Percentiles rank a stretch among this genome's conserved stretches.
Evolutionary conservation across 1,140 invertebrate genomes (phyloP).

Genomic region (Drosophila ficusphila): DNA sequence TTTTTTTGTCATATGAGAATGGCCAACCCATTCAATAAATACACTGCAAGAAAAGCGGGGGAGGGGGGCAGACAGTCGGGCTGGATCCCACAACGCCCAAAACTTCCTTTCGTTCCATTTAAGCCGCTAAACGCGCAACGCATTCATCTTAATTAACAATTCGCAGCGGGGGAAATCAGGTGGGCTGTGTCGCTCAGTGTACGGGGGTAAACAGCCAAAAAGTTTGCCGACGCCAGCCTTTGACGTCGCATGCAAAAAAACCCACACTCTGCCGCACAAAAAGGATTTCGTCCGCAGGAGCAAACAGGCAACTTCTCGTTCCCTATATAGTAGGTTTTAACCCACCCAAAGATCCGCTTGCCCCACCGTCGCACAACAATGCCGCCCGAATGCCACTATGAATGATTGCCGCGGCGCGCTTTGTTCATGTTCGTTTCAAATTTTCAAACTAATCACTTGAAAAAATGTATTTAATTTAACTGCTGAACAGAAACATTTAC

Average conservation of each 20-base stretch:
- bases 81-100: slow-evolving; percentile 28
- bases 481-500: too few species aligned
- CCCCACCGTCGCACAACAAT: slow-evolving; percentile 46
- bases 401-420: slow-evolving; percentile 74
- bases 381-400: slow-evolving; percentile 62
- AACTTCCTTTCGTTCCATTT: slow-evolving; percentile 75
- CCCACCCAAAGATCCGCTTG: neutral
- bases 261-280: slow-evolving; percentile 4
- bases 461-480: too few species aligned
- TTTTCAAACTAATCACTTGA: slow-evolving; percentile 28
- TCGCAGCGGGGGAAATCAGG: neutral
- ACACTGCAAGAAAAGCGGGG: slow-evolving; percentile 52
- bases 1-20: slow-evolving; percentile 22
- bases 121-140: slow-evolving; percentile 71
- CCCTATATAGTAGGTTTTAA: neutral
- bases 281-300: slow-evolving; percentile 56
- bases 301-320: slow-evolving; percentile 10
- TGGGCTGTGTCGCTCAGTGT: slow-evolving; percentile 15
- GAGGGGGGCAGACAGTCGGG: neutral
- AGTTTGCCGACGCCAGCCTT: slow-evolving; percentile 58
- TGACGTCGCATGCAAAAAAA: slow-evolving; percentile 65
- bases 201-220: slow-evolving; percentile 54
- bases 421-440: slow-evolving; percentile 76
- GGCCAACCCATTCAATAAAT: slow-evolving; percentile 36
- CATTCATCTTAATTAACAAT: slow-evolving; percentile 79